Evolutionary conservation across 2,797 vertebrate genomes (phyloP), one percentile per base, ranked within the genome.

Genomic region (Onychomys leucogaster): DNA sequence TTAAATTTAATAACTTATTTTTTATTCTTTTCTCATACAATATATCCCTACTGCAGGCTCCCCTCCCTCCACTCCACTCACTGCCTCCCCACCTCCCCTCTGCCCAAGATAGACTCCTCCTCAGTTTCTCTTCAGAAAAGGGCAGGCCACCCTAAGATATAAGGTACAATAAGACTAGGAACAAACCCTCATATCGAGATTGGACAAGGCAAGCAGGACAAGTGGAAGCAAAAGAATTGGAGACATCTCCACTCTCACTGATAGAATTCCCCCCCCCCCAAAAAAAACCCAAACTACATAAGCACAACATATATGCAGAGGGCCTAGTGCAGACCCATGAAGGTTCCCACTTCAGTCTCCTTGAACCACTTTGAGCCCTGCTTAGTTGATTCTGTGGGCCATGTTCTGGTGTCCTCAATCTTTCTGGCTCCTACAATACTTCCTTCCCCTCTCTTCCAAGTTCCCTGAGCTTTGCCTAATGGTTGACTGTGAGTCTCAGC

Each of bases 51-150:
- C 0, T 9, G 41, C 37, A 32, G 4, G 14, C 14, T 83, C 16
- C 23, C 6, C 57, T 83, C 37, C 3, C 23, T 84, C 27, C 41
- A 32, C 59, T 63, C 27, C 17, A 43, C 41, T 3, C 9, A 63
- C 5, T 43, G 3, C 1, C 37, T 0, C 37, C 9, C 57, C 0
- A 3, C 16, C 16, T 43, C 8, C 27, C 25, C 14, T 17, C 37
- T 41, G 27, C 4, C 25, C 8, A 16, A 43, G 37, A 61, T 11
- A 14, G 27, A 83, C 25, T 83, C 57, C 59, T 82, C 37, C 37
- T 82, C 37, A 9, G 37, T 61, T 61, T 43, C 57, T 3, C 3
- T 83, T 43, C 8, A 61, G 37, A 83, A 43, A 63, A 83, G 25
- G 16, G 23, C 57, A 41, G 27, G 37, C 2, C 13, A 1, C 81